Base-by-base conservation (phyloP, 2,113 vertebrate genomes). In the Neodon shergylaensis region DNA sequence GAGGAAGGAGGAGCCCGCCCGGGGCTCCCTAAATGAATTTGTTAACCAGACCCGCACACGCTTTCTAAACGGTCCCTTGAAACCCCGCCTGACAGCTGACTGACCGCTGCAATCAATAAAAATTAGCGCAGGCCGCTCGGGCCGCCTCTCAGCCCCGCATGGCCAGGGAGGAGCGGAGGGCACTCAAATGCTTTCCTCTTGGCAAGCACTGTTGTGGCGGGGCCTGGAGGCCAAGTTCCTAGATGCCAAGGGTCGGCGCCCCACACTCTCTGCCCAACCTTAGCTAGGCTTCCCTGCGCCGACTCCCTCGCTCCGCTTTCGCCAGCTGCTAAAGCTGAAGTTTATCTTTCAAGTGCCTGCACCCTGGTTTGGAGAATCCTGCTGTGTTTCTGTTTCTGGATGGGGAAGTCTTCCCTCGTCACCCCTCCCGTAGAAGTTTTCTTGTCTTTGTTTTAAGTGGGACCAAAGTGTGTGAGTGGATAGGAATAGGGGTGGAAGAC, bases 61-160 rank as follows among this genome's bases (percentile, higher is more conserved):
- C 97, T 98, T 97, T 97, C 98, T 99, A 99, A 99, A 99, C 98
- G 99, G 98, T 99, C 98, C 98, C 99, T 98, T 98, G 99, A 99
- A 99, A 99, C 98, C 98, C 98, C 94, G 97, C 98, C 98, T 99
- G 99, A 99, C 99, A 99, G 99, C 97, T 99, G 99, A 99, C 98
- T 98, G 99, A 98, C 98, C 98, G 98, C 98, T 97, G 97, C 98
- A 99, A 99, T 99, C 99, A 99, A 98, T 99, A 99, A 99, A 99
- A 99, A 99, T 99, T 98, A 99, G 97, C 88, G 52, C 10, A 95
- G 72, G 79, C 21, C 7, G 72, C 78, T 4, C 52, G 49, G 86
- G 72, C 81, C 28, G 28, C 9, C n/a, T 81, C 42, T 76, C 77
- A 28, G 52, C 11, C n/a, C 42, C 12, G 36, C 22, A 31, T 44